phyloP scores from a whole-genome alignment of 2,888 invertebrate species.

The Oscheius sp. region DNA sequence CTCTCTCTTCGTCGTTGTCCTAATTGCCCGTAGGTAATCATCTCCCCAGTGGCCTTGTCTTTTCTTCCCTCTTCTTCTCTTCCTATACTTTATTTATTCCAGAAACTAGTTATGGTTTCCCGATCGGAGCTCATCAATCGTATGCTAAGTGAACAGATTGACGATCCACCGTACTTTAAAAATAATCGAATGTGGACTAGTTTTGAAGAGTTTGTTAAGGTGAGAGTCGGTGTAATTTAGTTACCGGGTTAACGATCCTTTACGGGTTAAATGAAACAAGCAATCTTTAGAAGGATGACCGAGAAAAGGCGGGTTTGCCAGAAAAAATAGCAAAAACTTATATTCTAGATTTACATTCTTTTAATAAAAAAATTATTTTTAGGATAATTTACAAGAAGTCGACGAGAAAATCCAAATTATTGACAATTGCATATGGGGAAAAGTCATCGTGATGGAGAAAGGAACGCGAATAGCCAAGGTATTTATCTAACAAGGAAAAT shows the following conservation, averaged over 20 bases:
- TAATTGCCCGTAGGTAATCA: conserved; percentile 16
- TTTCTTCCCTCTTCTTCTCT: conserved; percentile 1
- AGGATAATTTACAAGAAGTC: conserved; percentile 38
- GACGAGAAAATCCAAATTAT: conserved; percentile 34
- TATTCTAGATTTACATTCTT: not conserved
- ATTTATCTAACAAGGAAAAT: not conserved
- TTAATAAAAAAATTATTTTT: not conserved
- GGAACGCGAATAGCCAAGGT: conserved; percentile 38
- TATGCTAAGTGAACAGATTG: conserved; percentile 25
- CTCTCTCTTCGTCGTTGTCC: not conserved
- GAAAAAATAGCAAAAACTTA: not conserved
- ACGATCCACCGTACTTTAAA: conserved; percentile 13
- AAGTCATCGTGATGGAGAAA: conserved; percentile 40
- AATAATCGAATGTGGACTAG: conserved; percentile 19
- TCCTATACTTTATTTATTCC: not conserved
- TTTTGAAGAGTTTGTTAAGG: conserved; percentile 15
- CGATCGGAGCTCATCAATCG: conserved; percentile 29
- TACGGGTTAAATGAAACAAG: not conserved
- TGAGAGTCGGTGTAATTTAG: not conserved
- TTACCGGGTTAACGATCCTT: not conserved
- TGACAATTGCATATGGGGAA: conserved; percentile 41
- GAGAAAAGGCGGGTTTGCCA: not conserved
- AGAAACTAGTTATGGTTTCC: conserved; percentile 25
- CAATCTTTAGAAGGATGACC: too few relatives aligned
- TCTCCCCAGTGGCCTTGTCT: not conserved